These are phyloP conservation scores for Plecturocebus donacophilus DNA, from an alignment of 2,113 vertebrate species.

Conservation along the genomic window DNA sequence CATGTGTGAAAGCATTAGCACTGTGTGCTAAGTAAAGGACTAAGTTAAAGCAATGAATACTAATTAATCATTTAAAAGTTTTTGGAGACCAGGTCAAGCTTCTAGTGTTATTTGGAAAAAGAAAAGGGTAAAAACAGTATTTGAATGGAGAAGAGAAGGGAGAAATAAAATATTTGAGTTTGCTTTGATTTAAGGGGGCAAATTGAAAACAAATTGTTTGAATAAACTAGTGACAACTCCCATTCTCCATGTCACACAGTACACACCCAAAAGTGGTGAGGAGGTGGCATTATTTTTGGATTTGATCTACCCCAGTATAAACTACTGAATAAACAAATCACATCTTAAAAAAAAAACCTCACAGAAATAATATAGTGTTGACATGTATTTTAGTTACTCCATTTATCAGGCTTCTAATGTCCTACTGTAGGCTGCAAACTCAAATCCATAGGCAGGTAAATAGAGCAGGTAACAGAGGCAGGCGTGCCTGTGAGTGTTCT, in stretches of 20 bases:
- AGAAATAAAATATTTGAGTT: not conserved
- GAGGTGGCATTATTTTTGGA: accelerated
- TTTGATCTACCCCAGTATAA: not conserved
- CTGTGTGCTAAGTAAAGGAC: not conserved
- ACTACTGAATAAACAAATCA: not conserved
- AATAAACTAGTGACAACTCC: not conserved
- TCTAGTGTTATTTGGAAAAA: not conserved
- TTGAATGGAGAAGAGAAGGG: not conserved
- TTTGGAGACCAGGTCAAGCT: not conserved
- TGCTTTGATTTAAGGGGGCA: not conserved
- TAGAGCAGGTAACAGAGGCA: accelerated
- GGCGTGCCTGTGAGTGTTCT: accelerated
- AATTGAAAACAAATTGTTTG: not conserved
- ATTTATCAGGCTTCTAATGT: not conserved
- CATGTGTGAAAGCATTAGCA: not conserved
- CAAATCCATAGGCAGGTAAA: not conserved
- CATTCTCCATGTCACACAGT: accelerated
- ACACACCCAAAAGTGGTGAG: accelerated
- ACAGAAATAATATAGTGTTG: not conserved
- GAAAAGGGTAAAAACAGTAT: not conserved
- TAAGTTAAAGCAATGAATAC: not conserved
- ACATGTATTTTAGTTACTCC: not conserved
- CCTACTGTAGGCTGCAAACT: no score
- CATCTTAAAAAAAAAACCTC: not conserved
- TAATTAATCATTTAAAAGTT: not conserved